A percentile compares a stretch with the other conserved stretches of the same genome.
Evolutionary conservation across 2,888 invertebrate species (phyloP).

Genomic region (Sialis lutaria): DNA sequence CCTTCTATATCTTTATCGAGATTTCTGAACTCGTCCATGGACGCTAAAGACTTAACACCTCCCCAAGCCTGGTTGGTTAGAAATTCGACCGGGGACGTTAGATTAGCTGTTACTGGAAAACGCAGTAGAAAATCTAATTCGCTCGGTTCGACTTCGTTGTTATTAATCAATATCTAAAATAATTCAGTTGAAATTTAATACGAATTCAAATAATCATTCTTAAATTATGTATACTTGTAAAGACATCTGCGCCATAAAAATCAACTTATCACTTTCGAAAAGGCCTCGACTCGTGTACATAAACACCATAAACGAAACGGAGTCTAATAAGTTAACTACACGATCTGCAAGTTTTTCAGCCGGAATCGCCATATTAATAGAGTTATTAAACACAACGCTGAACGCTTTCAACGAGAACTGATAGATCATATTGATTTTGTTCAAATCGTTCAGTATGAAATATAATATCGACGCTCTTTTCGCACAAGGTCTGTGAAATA

Average conservation of each 20-base stretch:
- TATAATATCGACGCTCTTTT: conserved; percentile 76
- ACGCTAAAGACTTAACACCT: conserved; percentile 59
- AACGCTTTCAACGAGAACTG: conserved; percentile 92
- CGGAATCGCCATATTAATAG: conserved; percentile 48
- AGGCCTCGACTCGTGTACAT: conserved; percentile 79
- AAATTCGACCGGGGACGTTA: conserved; percentile 67
- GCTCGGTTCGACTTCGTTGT: conserved; percentile 47
- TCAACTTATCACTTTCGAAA: conserved; percentile 83
- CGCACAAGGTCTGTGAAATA: conserved; percentile 49
- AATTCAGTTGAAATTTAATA: neutral
- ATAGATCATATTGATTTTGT: conserved; percentile 87
- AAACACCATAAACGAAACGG: conserved; percentile 72
- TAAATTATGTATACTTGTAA: conserved; percentile 39
- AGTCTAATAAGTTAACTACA: conserved; percentile 64
- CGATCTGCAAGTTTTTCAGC: conserved; percentile 54
- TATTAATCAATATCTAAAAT: conserved; percentile 36
- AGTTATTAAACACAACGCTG: conserved; percentile 77
- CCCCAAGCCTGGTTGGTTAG: conserved; percentile 65
- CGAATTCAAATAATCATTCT: neutral
- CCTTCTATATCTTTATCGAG: conserved; percentile 85
- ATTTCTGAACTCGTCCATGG: conserved; percentile 62
- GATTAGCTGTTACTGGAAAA: conserved; percentile 60
- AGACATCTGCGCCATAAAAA: conserved; percentile 74
- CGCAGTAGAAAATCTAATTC: conserved; percentile 80
- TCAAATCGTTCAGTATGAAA: conserved; percentile 82